Base-by-base conservation (phyloP, 2,113 vertebrate genomes). In the Monarcha castaneiventris region DNA sequence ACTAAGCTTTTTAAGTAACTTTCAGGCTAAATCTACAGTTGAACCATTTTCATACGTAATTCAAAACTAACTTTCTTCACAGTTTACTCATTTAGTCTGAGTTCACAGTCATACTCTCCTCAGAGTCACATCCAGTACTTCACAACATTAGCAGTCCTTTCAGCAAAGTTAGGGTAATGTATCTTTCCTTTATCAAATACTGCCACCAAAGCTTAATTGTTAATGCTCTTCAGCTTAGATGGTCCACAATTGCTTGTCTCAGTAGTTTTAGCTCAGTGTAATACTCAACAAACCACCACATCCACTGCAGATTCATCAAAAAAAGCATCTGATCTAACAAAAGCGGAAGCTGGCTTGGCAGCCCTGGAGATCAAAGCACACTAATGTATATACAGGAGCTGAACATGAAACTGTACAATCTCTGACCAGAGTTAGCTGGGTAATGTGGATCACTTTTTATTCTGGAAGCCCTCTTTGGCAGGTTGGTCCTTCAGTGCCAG, bases 181-280 rank as follows among this genome's bases (percentile, higher is more conserved):
- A 59, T 59, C 56, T 66, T 78, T 84, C 72, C 96, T 96, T 71
- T 55, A 94, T 86, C 89, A 93, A 92, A 95, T 69, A 58, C 46
- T 83, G 85, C 78, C 82, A 91, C 84, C 78, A 85, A 87, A 94
- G 74, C 87, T 94, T 95, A 96, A 95, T 90, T 93, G 78, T 69
- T 91, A 90, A 87, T 77, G 49, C 55, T 81, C 62, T 59, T 92
- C 73, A 86, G 74, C 91, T 90, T 55, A 92, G 76, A 89, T 54
- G 71, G 51, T 71, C 77, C 73, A 64, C 86, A 84, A 84, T 73
- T 91, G 77, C 91, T 94, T 87, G 91, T 84, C 76, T 93, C 88
- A 90, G 92, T 91, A 90, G 89, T 90, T 96, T 94, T 69, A 85
- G 78, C 33, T 90, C 81, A 51, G 55, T 48, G 62, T 76, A 91